phyloP scores from a whole-genome alignment of 2,888 invertebrate species.

The Paralinhomoeus sp. region DNA sequence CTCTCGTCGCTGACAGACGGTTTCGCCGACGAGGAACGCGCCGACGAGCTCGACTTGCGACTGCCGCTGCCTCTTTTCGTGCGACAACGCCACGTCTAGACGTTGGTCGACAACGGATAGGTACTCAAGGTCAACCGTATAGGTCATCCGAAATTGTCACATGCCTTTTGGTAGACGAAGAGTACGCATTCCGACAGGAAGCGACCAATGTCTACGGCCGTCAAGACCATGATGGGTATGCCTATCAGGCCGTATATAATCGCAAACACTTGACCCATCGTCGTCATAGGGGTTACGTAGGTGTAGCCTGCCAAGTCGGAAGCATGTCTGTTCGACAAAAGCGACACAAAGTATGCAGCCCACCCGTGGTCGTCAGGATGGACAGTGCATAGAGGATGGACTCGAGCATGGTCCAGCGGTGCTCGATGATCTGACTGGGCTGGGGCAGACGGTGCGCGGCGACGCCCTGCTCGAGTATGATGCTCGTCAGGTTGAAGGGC shows the following conservation, averaged over 20 bases:
- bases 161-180: slow-evolving; percentile 12
- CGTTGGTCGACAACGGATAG: too few species aligned
- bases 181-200: slow-evolving; percentile 21
- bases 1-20: too few species aligned
- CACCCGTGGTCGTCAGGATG: slow-evolving; percentile 14
- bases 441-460: too few species aligned
- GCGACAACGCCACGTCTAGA: too few species aligned
- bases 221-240: slow-evolving; percentile 21
- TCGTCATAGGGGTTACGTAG: slow-evolving; percentile 17
- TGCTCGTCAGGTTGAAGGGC: slow-evolving; percentile 11
- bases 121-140: too few species aligned
- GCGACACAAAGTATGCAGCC: neutral
- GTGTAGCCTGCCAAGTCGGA: slow-evolving; percentile 21
- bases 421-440: too few species aligned
- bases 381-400: slow-evolving; percentile 21
- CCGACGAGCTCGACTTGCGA: too few species aligned
- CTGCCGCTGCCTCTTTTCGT: too few species aligned
- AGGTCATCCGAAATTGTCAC: neutral
- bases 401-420: slow-evolving; percentile 17
- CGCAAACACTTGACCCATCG: slow-evolving; percentile 16
- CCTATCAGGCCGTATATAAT: slow-evolving; percentile 19
- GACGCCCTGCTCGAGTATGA: too few species aligned
- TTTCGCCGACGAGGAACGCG: too few species aligned
- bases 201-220: slow-evolving; percentile 23
- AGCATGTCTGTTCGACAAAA: neutral